Evolutionary conservation across 2,113 vertebrate genomes (phyloP).

Genomic region (Chitala chitala): DNA sequence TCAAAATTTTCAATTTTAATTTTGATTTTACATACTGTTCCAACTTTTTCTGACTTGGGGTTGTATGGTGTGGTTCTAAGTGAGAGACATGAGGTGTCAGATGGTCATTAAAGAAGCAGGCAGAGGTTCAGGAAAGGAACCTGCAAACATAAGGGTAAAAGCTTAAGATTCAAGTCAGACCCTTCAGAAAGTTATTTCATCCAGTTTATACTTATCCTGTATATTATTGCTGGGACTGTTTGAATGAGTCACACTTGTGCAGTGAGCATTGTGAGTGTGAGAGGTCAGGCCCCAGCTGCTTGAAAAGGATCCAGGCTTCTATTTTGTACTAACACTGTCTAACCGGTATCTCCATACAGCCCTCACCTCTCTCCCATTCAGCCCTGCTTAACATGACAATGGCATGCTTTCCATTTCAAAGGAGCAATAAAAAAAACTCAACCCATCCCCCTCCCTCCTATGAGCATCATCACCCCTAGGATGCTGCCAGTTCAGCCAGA

Average conservation of each 20-base stretch:
- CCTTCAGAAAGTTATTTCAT: too few species aligned
- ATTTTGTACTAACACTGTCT: neutral
- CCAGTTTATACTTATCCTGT: too few species aligned
- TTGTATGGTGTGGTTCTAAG: too few species aligned
- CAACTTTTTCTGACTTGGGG: too few species aligned
- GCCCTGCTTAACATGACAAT: neutral
- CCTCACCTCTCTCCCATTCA: neutral
- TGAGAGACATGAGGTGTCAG: too few species aligned
- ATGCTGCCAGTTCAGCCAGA: neutral
- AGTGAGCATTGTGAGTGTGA: neutral
- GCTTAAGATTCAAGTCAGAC: too few species aligned
- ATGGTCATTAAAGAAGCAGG: too few species aligned
- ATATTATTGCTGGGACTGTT: too few species aligned
- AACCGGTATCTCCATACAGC: neutral
- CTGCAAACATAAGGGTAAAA: too few species aligned
- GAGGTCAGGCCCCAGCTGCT: neutral
- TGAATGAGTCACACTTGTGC: neutral
- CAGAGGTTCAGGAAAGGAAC: too few species aligned
- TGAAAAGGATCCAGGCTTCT: neutral
- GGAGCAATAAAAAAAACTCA: neutral
- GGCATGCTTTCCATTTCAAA: neutral
- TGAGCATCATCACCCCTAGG: neutral
- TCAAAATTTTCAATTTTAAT: too few species aligned
- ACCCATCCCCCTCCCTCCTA: neutral
- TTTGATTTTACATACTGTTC: too few species aligned